phyloP scores from a whole-genome alignment of 2,113 vertebrate genomes.

The Coryphaenoides rupestris region DNA sequence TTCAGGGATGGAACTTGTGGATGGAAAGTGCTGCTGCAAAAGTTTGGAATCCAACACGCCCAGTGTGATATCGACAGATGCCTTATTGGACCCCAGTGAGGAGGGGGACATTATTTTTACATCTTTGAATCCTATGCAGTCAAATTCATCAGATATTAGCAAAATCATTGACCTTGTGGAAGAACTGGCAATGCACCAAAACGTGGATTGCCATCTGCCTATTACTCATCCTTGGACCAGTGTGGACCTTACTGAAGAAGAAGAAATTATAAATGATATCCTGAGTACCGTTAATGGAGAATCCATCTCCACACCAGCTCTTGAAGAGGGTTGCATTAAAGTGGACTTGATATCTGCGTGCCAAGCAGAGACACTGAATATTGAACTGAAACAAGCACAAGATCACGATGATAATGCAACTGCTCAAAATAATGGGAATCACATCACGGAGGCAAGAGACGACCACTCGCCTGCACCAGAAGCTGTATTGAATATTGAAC shows the following conservation, averaged over 20 bases:
- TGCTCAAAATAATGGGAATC: no score
- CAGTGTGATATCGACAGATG: not conserved
- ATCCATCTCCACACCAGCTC: no score
- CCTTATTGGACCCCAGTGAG: not conserved
- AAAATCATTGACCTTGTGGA: slow-evolving; percentile 11
- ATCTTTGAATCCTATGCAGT: not conserved
- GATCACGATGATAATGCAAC: not conserved
- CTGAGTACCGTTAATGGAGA: no score
- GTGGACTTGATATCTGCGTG: not conserved
- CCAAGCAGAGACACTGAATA: not conserved
- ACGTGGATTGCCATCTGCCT: not conserved
- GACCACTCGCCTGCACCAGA: no score
- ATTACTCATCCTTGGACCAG: not conserved
- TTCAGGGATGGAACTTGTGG: not conserved
- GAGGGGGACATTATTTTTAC: not conserved
- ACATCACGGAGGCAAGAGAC: no score
- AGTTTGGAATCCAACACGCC: not conserved
- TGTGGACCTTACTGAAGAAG: not conserved
- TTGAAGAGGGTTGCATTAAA: no score
- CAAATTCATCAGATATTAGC: not conserved
- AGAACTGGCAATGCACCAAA: not conserved
- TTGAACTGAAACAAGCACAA: not conserved
- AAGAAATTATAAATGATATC: not conserved
- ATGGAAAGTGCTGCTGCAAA: slow-evolving; percentile 42
- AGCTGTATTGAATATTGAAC: no score